phyloP scores from a whole-genome alignment of 1,140 invertebrate genomes.

The Palaemon carinicauda region DNA sequence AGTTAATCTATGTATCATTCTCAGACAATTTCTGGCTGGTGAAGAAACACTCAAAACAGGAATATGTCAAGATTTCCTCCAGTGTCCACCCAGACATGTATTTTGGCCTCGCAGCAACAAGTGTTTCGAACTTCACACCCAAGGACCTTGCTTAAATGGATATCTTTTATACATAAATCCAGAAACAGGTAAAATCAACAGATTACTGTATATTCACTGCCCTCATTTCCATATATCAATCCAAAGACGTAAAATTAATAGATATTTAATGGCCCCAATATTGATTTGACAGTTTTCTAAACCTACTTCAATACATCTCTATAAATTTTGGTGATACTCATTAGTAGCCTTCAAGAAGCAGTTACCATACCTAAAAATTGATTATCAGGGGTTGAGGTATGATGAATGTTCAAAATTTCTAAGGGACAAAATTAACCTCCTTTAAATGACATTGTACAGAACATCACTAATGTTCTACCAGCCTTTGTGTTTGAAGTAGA shows the following conservation, averaged over 20 bases:
- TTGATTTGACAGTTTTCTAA: not conserved
- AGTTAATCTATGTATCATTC: not conserved
- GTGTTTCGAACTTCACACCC: conserved; percentile 57
- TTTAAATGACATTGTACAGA: too few relatives aligned
- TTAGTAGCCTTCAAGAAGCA: too few relatives aligned
- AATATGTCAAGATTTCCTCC: conserved; percentile 3
- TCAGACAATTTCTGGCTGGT: conserved; percentile 35
- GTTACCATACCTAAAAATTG: too few relatives aligned
- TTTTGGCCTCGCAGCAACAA: conserved; percentile 56
- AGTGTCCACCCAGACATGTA: conserved; percentile 54
- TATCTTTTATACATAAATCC: conserved; percentile 59
- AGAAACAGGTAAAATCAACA: conserved; percentile 31
- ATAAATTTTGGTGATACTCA: not conserved
- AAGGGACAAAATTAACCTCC: too few relatives aligned
- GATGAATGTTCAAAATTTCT: too few relatives aligned
- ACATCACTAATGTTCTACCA: too few relatives aligned
- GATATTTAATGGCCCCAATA: too few relatives aligned
- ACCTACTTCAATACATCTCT: not conserved
- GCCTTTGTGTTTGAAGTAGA: too few relatives aligned
- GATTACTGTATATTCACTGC: not conserved
- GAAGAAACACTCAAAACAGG: not conserved
- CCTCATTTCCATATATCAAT: too few relatives aligned
- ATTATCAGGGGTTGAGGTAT: too few relatives aligned
- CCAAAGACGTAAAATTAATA: too few relatives aligned
- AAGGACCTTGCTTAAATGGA: conserved; percentile 59